Percentiles rank a stretch among this genome's conserved stretches.
These are phyloP conservation scores for Rhagoletis pomonella DNA, from an alignment of 1,140 invertebrate species.

Conservation along the genomic window DNA sequence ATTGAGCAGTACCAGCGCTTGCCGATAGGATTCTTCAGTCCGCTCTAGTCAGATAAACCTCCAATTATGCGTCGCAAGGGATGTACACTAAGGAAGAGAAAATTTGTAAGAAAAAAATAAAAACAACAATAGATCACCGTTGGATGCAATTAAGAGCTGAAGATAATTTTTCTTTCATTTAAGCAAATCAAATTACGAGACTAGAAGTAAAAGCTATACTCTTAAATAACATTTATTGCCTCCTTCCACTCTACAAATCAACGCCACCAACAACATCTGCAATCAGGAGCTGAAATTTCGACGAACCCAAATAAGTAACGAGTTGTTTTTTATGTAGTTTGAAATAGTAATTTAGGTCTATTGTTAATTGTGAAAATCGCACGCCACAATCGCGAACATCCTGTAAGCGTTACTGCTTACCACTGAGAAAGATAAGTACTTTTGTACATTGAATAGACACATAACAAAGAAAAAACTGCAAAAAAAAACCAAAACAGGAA, in stretches of 20 bases:
- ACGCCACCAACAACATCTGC: background rate
- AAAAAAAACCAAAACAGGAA: background rate
- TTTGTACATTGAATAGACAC: background rate
- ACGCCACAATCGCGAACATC: background rate
- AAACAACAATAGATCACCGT: no score
- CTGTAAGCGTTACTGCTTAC: background rate
- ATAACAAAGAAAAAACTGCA: background rate
- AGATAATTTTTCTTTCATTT: no score
- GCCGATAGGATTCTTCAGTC: no score
- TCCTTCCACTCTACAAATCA: background rate
- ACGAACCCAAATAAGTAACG: background rate
- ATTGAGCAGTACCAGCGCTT: no score
- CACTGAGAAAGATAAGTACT: background rate
- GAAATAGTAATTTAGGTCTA: constrained; percentile 23
- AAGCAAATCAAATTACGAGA: no score
- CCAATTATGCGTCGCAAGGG: no score
- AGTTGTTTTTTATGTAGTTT: background rate
- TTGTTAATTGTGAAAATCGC: constrained; percentile 33
- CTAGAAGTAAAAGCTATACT: no score
- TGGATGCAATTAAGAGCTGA: no score
- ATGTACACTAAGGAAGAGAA: no score
- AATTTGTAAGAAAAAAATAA: no score
- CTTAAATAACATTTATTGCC: background rate
- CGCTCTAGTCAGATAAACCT: no score
- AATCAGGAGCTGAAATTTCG: background rate